phyloP scores from a whole-genome alignment of 2,113 vertebrate genomes.

The Prionailurus bengalensis region DNA sequence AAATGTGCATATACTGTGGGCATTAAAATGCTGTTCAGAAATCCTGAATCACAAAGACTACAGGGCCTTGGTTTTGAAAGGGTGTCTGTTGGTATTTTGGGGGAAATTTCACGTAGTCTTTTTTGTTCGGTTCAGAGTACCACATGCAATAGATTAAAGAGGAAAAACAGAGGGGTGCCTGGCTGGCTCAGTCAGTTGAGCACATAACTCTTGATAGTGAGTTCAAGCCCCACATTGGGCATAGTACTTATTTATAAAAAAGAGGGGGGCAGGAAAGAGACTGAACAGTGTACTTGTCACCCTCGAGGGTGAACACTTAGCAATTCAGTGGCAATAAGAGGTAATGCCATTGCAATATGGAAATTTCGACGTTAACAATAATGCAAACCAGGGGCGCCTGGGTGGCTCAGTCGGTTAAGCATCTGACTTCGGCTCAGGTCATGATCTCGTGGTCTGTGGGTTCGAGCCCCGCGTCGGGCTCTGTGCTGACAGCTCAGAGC shows the following conservation, averaged over 20 bases:
- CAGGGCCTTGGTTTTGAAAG: neutral
- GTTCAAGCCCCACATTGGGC: neutral
- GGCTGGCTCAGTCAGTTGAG: neutral
- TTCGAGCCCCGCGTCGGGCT: too few relatives aligned
- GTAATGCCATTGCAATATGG: neutral
- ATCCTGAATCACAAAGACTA: neutral
- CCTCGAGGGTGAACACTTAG: accelerated
- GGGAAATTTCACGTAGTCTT: neutral
- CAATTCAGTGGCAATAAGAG: neutral
- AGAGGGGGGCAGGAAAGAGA: neutral
- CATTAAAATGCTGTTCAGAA: neutral
- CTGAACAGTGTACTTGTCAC: neutral
- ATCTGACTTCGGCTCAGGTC: too few relatives aligned
- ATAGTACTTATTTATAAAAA: neutral
- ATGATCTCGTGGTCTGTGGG: too few relatives aligned
- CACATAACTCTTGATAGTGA: neutral
- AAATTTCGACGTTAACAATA: neutral
- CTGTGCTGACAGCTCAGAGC: too few relatives aligned
- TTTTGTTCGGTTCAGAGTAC: neutral
- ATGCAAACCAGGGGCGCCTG: neutral
- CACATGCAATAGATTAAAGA: neutral
- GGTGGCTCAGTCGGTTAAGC: too few relatives aligned
- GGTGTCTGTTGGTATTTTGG: neutral
- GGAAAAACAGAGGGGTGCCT: neutral
- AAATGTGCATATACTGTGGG: neutral